A percentile compares a stretch with the other conserved stretches of the same genome.
These are phyloP conservation scores for Acheta domesticus DNA, from an alignment of 2,888 invertebrate genomes.

Conservation along the genomic window DNA sequence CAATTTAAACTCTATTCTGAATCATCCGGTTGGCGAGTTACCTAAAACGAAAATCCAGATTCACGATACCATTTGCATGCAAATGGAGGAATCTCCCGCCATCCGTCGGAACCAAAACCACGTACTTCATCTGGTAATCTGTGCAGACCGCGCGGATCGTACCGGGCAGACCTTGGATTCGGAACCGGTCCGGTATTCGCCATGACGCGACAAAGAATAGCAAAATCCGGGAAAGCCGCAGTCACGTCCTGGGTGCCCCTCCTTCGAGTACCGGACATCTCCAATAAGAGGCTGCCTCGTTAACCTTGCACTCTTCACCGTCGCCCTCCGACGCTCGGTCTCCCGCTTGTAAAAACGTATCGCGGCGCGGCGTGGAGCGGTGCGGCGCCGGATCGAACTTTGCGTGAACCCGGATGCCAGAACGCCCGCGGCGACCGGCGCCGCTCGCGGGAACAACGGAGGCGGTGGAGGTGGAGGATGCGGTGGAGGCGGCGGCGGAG, in stretches of 20 bases:
- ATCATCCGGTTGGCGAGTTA: too few relatives aligned
- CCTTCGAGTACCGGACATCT: background rate
- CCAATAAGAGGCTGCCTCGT: too few relatives aligned
- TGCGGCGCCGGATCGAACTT: background rate
- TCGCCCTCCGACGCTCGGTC: too few relatives aligned
- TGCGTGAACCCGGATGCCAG: background rate
- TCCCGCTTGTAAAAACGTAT: too few relatives aligned
- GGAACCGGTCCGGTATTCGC: background rate
- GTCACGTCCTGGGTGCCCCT: background rate
- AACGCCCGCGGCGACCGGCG: background rate
- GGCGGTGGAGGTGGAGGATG: background rate
- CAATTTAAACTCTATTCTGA: too few relatives aligned
- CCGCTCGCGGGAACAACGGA: background rate
- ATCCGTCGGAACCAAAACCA: too few relatives aligned
- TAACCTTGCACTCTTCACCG: too few relatives aligned
- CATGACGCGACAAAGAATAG: background rate
- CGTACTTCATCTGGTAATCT: too few relatives aligned
- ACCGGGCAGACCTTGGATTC: background rate
- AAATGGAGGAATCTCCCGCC: too few relatives aligned
- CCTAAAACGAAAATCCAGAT: too few relatives aligned
- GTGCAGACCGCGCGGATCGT: too few relatives aligned
- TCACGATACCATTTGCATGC: too few relatives aligned
- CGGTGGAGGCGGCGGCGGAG: background rate
- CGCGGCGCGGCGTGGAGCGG: background rate
- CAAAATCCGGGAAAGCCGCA: background rate